Percentiles rank a stretch among this genome's conserved stretches.
phyloP scores from a whole-genome alignment of 2,888 invertebrate genomes.

The Athalia circularis region DNA sequence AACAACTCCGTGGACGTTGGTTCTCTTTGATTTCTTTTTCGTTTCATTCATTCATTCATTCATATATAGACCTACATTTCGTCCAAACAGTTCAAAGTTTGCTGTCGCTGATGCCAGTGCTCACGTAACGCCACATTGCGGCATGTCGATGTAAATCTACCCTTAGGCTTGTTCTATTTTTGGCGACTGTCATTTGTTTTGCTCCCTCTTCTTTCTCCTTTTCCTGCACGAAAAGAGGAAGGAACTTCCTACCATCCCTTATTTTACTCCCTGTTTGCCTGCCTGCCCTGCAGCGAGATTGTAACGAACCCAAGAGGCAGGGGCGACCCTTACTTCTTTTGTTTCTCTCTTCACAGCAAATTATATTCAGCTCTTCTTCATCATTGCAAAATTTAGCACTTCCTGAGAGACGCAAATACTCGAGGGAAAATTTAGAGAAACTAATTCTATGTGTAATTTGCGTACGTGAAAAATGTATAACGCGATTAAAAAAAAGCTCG shows the following conservation, averaged over 20 bases:
- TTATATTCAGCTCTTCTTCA: too few relatives aligned
- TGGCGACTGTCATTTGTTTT: conserved; percentile 12
- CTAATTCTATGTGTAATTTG: too few relatives aligned
- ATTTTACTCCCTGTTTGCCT: not conserved
- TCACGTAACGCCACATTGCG: not conserved
- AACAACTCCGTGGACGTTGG: not conserved
- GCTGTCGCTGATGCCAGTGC: not conserved
- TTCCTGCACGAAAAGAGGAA: not conserved
- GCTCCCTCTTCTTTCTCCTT: not conserved
- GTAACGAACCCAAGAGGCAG: too few relatives aligned
- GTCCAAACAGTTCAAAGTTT: conserved; percentile 28
- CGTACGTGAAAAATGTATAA: too few relatives aligned
- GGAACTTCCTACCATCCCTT: too few relatives aligned
- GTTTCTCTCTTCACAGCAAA: too few relatives aligned
- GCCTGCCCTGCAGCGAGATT: too few relatives aligned
- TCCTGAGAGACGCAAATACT: too few relatives aligned
- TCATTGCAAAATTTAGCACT: too few relatives aligned
- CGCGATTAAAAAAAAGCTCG: too few relatives aligned
- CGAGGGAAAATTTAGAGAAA: too few relatives aligned
- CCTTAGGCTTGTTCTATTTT: not conserved
- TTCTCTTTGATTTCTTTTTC: not conserved
- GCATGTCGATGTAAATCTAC: conserved; percentile 19
- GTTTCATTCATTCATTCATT: not conserved
- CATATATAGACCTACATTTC: not conserved
- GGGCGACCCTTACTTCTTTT: too few relatives aligned